Evolutionary conservation across 2,888 invertebrate species (phyloP).

Genomic region (Drosophila neutralis): DNA sequence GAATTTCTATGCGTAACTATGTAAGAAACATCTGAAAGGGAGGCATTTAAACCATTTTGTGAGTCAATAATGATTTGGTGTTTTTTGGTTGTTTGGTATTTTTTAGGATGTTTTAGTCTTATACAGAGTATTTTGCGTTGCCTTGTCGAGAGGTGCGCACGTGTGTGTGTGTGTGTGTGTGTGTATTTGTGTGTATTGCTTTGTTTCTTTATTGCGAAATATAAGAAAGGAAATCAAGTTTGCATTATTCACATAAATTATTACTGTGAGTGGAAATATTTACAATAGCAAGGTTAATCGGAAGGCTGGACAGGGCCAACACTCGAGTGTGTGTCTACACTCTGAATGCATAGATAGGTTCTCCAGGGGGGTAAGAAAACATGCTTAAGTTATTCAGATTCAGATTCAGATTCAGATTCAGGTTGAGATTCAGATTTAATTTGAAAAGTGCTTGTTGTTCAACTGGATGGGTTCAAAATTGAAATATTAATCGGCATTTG

Average conservation of each 20-base stretch:
- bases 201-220: background rate
- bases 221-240: background rate
- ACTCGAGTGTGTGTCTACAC: background rate
- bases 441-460: background rate
- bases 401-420: background rate
- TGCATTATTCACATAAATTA: background rate
- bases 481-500: background rate
- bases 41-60: slow-evolving; percentile 44
- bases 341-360: background rate
- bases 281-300: background rate
- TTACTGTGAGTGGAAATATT: background rate
- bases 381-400: background rate
- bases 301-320: background rate
- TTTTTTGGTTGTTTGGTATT: background rate
- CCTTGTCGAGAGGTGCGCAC: background rate
- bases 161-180: background rate
- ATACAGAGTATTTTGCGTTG: background rate
- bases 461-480: background rate
- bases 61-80: background rate
- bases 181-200: background rate
- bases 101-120: background rate
- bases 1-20: slow-evolving; percentile 49
- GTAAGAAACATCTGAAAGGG: slow-evolving; percentile 67
- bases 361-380: background rate
- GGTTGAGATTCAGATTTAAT: background rate